Percentiles rank a stretch among this genome's conserved stretches.
These are phyloP conservation scores for Knipowitschia caucasica DNA, from an alignment of 2,797 vertebrate species.

Conservation along the genomic window DNA sequence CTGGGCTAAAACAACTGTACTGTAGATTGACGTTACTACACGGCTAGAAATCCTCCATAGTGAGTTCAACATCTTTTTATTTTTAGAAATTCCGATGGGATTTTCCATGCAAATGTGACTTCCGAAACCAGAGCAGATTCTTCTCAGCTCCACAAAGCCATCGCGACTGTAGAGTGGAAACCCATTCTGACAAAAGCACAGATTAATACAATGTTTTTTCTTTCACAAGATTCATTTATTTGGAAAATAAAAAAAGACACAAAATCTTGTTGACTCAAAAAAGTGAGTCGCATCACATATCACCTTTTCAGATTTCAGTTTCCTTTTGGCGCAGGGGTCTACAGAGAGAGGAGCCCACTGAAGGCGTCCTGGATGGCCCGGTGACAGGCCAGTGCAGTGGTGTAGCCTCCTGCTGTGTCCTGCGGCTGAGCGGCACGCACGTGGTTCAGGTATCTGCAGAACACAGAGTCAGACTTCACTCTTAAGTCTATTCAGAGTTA, in stretches of 20 bases:
- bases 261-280: conserved; percentile 26
- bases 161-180: too few relatives aligned
- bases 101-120: too few relatives aligned
- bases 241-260: conserved; percentile 47
- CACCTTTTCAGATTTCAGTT: conserved; percentile 32
- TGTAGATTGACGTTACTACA: too few relatives aligned
- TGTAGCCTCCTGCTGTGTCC: conserved; percentile 94
- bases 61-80: too few relatives aligned
- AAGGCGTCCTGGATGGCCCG: conserved; percentile 94
- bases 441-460: conserved; percentile 90
- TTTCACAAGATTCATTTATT: conserved; percentile 53
- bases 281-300: conserved; percentile 3
- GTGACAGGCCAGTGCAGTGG: conserved; percentile 89
- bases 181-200: too few relatives aligned
- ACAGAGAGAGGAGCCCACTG: conserved; percentile 84
- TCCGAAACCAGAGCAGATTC: too few relatives aligned
- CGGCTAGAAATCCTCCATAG: too few relatives aligned
- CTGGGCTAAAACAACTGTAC: too few relatives aligned
- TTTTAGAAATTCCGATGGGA: too few relatives aligned
- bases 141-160: too few relatives aligned
- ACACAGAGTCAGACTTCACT: conserved; percentile 34
- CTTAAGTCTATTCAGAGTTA: too few relatives aligned
- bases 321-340: conserved; percentile 18
- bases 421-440: conserved; percentile 86
- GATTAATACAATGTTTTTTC: neutral